phyloP scores from a whole-genome alignment of 2,888 invertebrate genomes.

The Ophioninae sp. region DNA sequence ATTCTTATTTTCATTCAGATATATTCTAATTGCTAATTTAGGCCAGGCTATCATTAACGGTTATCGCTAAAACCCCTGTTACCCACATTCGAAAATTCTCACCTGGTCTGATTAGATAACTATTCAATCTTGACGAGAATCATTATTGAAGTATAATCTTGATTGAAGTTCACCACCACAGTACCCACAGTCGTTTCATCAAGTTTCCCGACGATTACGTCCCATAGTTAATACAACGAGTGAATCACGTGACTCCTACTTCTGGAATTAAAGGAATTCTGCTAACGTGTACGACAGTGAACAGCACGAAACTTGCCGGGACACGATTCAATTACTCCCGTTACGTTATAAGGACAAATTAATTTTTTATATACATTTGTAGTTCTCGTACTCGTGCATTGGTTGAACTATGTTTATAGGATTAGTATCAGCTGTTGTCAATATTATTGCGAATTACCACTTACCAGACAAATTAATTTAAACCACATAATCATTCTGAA shows the following conservation, averaged over 20 bases:
- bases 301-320: not conserved
- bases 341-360: not conserved
- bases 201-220: not conserved
- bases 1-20: not conserved
- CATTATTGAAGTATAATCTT: not conserved
- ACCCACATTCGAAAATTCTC: not conserved
- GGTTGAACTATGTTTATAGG: not conserved
- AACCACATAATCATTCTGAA: not conserved
- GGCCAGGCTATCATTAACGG: not conserved
- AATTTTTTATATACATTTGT: not conserved
- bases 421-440: not conserved
- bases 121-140: too few relatives aligned
- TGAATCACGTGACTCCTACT: not conserved
- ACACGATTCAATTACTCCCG: not conserved
- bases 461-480: not conserved
- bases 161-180: slow-evolving; percentile 1
- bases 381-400: not conserved
- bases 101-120: not conserved
- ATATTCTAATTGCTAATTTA: not conserved
- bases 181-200: not conserved
- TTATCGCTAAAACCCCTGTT: not conserved
- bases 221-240: not conserved
- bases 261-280: not conserved
- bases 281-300: not conserved
- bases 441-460: not conserved